Evolutionary conservation across 1,140 invertebrate genomes (phyloP), one percentile per base, ranked within the genome.

Genomic region (Orussus abietinus): DNA sequence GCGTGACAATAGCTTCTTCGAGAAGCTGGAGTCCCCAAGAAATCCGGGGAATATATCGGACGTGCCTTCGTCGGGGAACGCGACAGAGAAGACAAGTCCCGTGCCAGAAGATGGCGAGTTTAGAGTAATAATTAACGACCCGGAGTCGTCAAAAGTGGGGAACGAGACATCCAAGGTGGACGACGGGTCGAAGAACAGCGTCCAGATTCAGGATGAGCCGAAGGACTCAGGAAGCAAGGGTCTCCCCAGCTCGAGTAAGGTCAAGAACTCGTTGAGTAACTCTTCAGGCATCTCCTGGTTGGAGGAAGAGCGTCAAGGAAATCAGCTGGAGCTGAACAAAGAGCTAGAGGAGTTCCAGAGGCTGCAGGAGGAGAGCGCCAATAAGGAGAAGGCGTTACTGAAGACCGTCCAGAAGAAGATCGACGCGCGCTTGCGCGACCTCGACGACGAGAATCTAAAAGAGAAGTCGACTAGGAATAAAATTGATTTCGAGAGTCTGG

Each of bases 401-500:
- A 1, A 21, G n/a, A 33, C 26, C 34, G 20, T 42, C 7, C 21
- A 33, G 13, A 32, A 10, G n/a, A 34, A 42, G 11, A 32, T 42
- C 4, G 19, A 25, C n/a, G 30, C 14, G 4, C 28, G 6, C 7
- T 4, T 25, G 2, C 30, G 10, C 5, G 28, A 33, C 21, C 12
- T 25, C n/a, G 26, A 17, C 22, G 19, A 33, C 13, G 28, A 15
- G n/a, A 25, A 25, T 25, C 22, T 25, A n/a, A 25, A 25, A n/a
- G 22, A 25, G 22, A 25, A 25, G n/a, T 25, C 22, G 22, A 25
- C 6, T 25, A 6, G n/a, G n/a, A 25, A 6, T 6, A 25, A n/a
- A 25, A 25, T n/a, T n/a, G 22, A 25, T 25, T n/a, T 25, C n/a
- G n/a, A 6, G 6, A 25, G n/a, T 25, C n/a, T 25, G 6, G 22